phyloP scores from a whole-genome alignment of 2,888 invertebrate genomes.

The Erebia palarica region DNA sequence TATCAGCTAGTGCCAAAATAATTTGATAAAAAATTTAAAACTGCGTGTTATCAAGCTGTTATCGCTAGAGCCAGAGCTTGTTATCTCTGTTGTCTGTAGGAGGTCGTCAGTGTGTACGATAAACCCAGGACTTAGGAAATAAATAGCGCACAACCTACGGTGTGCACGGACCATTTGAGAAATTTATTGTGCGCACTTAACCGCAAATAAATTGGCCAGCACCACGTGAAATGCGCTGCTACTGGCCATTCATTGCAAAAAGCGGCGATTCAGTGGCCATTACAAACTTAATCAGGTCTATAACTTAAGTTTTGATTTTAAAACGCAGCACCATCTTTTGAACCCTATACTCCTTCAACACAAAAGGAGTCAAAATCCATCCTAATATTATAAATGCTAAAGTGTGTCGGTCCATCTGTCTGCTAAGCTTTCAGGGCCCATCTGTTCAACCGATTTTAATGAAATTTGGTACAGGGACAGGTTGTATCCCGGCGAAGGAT shows the following conservation, averaged over 20 bases:
- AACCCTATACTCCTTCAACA: neutral
- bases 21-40: no score
- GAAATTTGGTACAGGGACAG: no score
- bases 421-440: no score
- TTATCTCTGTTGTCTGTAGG: slow-evolving; percentile 36
- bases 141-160: slow-evolving; percentile 76
- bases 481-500: no score
- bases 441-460: no score
- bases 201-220: slow-evolving; percentile 78
- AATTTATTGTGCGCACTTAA: slow-evolving; percentile 81
- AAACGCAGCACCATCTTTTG: neutral
- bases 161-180: slow-evolving; percentile 79
- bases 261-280: slow-evolving; percentile 49
- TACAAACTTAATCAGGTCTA: slow-evolving; percentile 45
- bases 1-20: no score
- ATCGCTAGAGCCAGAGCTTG: neutral
- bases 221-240: slow-evolving; percentile 65
- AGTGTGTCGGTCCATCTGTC: no score
- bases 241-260: slow-evolving; percentile 51
- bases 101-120: slow-evolving; percentile 40
- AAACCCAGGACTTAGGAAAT: slow-evolving; percentile 60
- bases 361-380: neutral
- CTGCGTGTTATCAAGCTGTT: slow-evolving; percentile 5
- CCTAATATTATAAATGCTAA: no score
- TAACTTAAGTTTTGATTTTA: slow-evolving; percentile 17